Conservation (phyloP, 1,140 invertebrate genomes). For the Mylabris phalerata region DNA sequence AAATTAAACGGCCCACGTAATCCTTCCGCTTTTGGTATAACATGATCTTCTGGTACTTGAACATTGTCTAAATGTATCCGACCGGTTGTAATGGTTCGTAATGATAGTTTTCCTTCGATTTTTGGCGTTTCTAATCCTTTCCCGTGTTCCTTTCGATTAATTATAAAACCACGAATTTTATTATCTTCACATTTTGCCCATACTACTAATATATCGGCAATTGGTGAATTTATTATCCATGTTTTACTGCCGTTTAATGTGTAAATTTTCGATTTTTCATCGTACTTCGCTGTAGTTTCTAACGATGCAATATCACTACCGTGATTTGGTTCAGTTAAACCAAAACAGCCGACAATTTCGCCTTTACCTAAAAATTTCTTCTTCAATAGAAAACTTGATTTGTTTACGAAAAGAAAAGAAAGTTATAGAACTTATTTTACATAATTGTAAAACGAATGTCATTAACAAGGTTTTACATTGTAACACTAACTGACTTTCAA, state of each 20-base stretch:
- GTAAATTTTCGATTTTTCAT: slow-evolving; percentile 67
- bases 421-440: not conserved
- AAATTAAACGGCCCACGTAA: slow-evolving; percentile 92
- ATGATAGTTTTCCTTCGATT: slow-evolving; percentile 97
- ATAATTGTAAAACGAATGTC: too few species aligned
- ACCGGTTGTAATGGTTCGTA: slow-evolving; percentile 89
- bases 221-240: slow-evolving; percentile 95
- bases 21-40: slow-evolving; percentile 79
- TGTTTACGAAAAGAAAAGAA: not conserved
- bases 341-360: slow-evolving; percentile 91
- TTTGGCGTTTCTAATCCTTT: slow-evolving; percentile 82
- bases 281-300: slow-evolving; percentile 79
- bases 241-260: slow-evolving; percentile 85
- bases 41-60: slow-evolving; percentile 80
- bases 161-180: slow-evolving; percentile 85
- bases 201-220: slow-evolving; percentile 84
- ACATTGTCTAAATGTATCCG: slow-evolving; percentile 98
- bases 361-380: slow-evolving; percentile 49
- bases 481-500: too few species aligned
- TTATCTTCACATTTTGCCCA: slow-evolving; percentile 85
- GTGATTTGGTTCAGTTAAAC: slow-evolving; percentile 96
- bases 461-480: too few species aligned
- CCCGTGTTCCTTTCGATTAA: slow-evolving; percentile 75
- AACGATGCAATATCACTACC: slow-evolving; percentile 89
- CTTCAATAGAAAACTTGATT: not conserved